phyloP scores from a whole-genome alignment of 1,140 invertebrate species.

The Temnothorax longispinosus region DNA sequence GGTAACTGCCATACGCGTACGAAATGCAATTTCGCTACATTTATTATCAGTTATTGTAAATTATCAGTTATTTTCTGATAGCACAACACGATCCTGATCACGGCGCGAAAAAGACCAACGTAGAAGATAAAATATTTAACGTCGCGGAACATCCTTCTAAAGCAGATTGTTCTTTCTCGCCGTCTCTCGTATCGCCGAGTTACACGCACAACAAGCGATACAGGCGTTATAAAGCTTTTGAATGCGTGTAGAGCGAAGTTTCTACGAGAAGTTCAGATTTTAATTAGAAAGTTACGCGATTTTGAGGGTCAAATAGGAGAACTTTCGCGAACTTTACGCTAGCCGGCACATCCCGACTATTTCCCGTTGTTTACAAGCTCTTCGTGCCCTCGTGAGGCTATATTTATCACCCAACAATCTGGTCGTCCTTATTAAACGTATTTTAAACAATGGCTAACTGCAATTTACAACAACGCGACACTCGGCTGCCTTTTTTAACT shows the following conservation, averaged over 20 bases:
- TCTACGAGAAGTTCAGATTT: conserved; percentile 66
- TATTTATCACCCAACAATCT: conserved; percentile 70
- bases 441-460: conserved; percentile 14
- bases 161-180: neutral
- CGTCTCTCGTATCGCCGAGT: conserved; percentile 12
- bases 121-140: conserved; percentile 21
- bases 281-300: conserved; percentile 75
- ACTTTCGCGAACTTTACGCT: conserved; percentile 15
- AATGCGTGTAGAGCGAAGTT: conserved; percentile 59
- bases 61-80: conserved; percentile 8
- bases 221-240: conserved; percentile 21
- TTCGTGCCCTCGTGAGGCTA: conserved; percentile 17
- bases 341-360: conserved; percentile 14
- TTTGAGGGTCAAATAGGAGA: conserved; percentile 69
- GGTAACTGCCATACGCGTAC: neutral
- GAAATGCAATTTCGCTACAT: neutral
- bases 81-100: neutral
- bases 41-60: conserved; percentile 25
- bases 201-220: conserved; percentile 48
- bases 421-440: conserved; percentile 39
- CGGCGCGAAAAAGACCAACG: neutral
- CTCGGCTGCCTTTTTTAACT: neutral
- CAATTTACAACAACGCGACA: neutral
- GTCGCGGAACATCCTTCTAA: neutral
- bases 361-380: conserved; percentile 64